Evolutionary conservation across 2,113 vertebrate species (phyloP).

Genomic region (Paracanthobrama guichenoti): DNA sequence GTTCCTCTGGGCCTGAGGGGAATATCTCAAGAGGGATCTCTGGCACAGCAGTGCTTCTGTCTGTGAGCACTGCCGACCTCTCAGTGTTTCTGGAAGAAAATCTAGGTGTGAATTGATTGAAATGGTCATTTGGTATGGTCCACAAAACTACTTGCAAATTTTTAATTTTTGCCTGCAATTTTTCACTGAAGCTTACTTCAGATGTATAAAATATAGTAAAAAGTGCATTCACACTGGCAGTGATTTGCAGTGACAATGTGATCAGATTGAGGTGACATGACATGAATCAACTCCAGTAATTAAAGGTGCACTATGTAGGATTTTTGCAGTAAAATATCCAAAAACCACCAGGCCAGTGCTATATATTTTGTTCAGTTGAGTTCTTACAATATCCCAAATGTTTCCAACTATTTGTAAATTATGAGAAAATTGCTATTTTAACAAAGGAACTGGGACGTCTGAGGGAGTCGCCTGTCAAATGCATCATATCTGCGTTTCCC

Average conservation of each 20-base stretch:
- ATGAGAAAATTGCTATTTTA: too few relatives aligned
- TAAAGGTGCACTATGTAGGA: too few relatives aligned
- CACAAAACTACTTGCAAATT: background rate
- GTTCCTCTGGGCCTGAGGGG: conserved; percentile 7
- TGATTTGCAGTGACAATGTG: background rate
- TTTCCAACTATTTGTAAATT: too few relatives aligned
- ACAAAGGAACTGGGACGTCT: too few relatives aligned
- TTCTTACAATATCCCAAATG: too few relatives aligned
- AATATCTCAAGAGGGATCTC: conserved; percentile 20
- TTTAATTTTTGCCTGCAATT: background rate
- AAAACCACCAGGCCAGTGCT: too few relatives aligned
- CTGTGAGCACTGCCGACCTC: background rate
- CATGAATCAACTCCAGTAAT: too few relatives aligned
- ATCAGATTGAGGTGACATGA: too few relatives aligned
- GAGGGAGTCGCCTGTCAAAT: too few relatives aligned
- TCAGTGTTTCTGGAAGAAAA: background rate
- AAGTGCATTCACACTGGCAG: background rate
- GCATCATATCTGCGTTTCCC: too few relatives aligned
- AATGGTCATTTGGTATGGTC: background rate
- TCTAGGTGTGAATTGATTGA: conserved; percentile 4
- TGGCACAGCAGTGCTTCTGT: conserved; percentile 18
- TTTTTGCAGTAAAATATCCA: too few relatives aligned
- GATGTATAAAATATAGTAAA: background rate
- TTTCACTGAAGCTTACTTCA: background rate
- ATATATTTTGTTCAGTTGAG: too few relatives aligned